phyloP scores from a whole-genome alignment of 1,140 invertebrate species.

The Pectinophora gossypiella region DNA sequence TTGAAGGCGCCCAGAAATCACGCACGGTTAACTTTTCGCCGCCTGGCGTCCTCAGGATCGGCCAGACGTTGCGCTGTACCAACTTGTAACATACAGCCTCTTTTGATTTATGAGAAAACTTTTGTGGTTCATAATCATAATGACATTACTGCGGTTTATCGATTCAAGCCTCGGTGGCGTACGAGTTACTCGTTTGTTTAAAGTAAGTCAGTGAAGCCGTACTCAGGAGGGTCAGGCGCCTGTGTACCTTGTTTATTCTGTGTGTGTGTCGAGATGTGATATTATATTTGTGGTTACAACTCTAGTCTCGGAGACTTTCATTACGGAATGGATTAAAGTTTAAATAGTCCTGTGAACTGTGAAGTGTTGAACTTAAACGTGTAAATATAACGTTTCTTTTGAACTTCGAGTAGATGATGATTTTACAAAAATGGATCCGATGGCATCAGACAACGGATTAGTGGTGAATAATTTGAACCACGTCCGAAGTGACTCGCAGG shows the following conservation, averaged over 20 bases:
- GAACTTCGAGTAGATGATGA: constrained; percentile 41
- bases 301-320: constrained; percentile 19
- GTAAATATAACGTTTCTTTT: too few relatives aligned
- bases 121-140: constrained; percentile 38
- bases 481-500: constrained; percentile 69
- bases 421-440: constrained; percentile 60
- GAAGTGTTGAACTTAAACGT: too few relatives aligned
- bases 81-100: constrained; percentile 18
- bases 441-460: constrained; percentile 63
- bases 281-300: too few relatives aligned
- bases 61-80: constrained; percentile 39
- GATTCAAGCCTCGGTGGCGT: constrained; percentile 26
- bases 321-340: constrained; percentile 14
- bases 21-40: constrained; percentile 71
- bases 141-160: constrained; percentile 40
- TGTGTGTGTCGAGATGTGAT: constrained; percentile 29
- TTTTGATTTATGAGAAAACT: constrained; percentile 12
- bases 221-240: constrained; percentile 23
- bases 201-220: constrained; percentile 44
- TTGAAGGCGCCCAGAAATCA: constrained; percentile 71
- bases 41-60: constrained; percentile 66
- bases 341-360: too few relatives aligned
- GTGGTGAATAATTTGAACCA: constrained; percentile 72
- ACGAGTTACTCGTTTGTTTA: constrained; percentile 40
- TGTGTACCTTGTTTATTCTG: constrained; percentile 21